Base-by-base conservation (phyloP, 2,888 invertebrate species). In the Graphium colonna region DNA sequence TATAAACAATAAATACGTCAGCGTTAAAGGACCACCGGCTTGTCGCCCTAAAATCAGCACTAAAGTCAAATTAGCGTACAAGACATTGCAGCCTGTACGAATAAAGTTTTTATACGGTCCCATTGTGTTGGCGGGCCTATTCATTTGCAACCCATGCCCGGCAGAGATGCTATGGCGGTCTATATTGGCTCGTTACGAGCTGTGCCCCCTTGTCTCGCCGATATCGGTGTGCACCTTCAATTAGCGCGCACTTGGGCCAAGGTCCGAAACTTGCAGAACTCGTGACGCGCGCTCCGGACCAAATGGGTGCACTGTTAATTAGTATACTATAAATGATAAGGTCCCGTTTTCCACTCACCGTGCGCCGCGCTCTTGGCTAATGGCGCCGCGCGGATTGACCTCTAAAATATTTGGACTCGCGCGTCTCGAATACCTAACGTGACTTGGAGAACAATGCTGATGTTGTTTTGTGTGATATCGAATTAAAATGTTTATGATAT, bases 271-370 rank as follows among this genome's bases (percentile, higher is more conserved):
- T 53, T 63, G 62, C 69, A 59, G 68, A 67, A 74, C 71, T 84
- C 85, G 83, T 85, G 82, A 83, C 78, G 75, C 73, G 68, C 73
- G 61, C 67, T 71, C 71, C 77, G 64, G 72, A 73, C 76, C 71
- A 74, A 82, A 78, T 75, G 76, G 77, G 71, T 77, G 69, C 79
- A 75, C 77, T 78, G 76, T 82, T 86, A 87, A 85, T 85, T 87
- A 86, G 79, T 79, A 80, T 77, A 77, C 81, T 76, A 85, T 83
- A 86, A 80, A 85, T 77, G 84, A 84, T 84, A 85, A 83, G 79
- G 80, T 82, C 77, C 87, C 83, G 86, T 84, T 79, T 65, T 60
- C 59, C 68, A 67, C 62, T 69, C 69, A 65, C 69, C 68, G 73
- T 61, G 74, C 73, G 72, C 69, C 63, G 61, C 67, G 65, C 61